Base-by-base conservation (phyloP, 2,797 vertebrate species). In the Uromys caudimaculatus region DNA sequence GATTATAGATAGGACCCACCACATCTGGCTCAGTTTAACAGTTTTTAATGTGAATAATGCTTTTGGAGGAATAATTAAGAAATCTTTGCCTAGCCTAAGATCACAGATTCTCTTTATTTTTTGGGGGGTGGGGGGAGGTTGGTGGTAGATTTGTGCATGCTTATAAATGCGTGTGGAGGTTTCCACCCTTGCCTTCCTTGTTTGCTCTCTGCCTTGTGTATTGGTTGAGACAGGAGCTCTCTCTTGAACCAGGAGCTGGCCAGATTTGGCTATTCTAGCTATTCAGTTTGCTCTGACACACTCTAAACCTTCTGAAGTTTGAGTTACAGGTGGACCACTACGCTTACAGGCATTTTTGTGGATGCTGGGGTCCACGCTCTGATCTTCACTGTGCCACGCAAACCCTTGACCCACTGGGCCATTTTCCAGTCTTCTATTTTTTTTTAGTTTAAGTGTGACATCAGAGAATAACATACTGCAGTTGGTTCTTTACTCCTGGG, bases 1-100 rank as follows among this genome's bases (percentile, higher is more conserved):
- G 32, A 19, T 38, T n/a, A 52, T 32, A 86, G 44, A 35, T 12
- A 13, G 29, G 58, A 23, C 38, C 38, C 13, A 44, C 38, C 38
- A 64, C 41, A 47, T 29, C 9, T 71, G 21, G 35, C 29, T 47
- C 83, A 67, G 32, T 50, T 50, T 69, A 86, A 52, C 84, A 86
- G 44, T 84, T 79, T 92, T 83, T 24, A 79, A 77, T 47, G 69
- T 41, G 78, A 19, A 76, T 95, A 73, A 79, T 94, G 71, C 29
- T 91, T 97, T 91, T 56, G 44, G 44, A 82, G 50, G 71, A 69
- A 64, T 84, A 50, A 35, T 83, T 64, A 85, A 85, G 41, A 67
- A 85, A 47, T 35, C 38, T n/a, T 67, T 85, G 44, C 44, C 29
- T 50, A 50, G 83, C 44, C 19, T 64, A 35, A 50, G 32, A 21